phyloP scores from a whole-genome alignment of 2,888 invertebrate species.

The Bellardia pandia region DNA sequence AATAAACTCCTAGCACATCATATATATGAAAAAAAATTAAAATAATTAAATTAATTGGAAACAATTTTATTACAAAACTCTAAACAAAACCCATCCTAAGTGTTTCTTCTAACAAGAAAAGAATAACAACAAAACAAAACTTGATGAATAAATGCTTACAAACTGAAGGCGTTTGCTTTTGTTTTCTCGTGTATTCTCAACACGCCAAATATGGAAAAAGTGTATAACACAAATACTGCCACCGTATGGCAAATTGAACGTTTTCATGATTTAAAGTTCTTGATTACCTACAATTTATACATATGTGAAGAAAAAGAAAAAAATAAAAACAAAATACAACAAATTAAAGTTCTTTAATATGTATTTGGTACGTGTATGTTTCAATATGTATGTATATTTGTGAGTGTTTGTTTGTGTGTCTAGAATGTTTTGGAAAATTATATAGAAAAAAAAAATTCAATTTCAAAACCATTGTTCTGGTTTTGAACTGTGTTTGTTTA shows the following conservation, averaged over 20 bases:
- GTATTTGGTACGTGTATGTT: constrained; percentile 67
- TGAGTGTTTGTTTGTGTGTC: constrained; percentile 1
- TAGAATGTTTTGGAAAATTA: constrained; percentile 60
- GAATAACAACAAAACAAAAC: background rate
- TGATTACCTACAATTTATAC: constrained; percentile 64
- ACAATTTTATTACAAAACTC: constrained; percentile 49
- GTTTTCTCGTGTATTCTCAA: constrained; percentile 2
- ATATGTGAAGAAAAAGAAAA: constrained; percentile 6
- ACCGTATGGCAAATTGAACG: constrained; percentile 31
- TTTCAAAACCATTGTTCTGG: constrained; percentile 69
- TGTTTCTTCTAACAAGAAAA: background rate
- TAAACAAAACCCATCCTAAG: constrained; percentile 53
- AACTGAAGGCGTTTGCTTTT: constrained; percentile 62
- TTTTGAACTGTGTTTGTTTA: constrained; percentile 45
- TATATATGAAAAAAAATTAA: constrained; percentile 21
- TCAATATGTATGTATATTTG: constrained; percentile 11
- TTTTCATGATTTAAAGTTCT: constrained; percentile 68
- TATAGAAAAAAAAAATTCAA: constrained; percentile 9
- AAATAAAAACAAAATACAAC: constrained; percentile 48
- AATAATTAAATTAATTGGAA: constrained; percentile 44
- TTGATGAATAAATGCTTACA: background rate
- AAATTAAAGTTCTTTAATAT: constrained; percentile 64
- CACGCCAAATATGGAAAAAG: constrained; percentile 54
- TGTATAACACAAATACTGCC: constrained; percentile 32
- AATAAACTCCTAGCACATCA: constrained; percentile 38